Conservation (phyloP, 2,113 vertebrate genomes). For the Leptobrachium ailaonicum region DNA sequence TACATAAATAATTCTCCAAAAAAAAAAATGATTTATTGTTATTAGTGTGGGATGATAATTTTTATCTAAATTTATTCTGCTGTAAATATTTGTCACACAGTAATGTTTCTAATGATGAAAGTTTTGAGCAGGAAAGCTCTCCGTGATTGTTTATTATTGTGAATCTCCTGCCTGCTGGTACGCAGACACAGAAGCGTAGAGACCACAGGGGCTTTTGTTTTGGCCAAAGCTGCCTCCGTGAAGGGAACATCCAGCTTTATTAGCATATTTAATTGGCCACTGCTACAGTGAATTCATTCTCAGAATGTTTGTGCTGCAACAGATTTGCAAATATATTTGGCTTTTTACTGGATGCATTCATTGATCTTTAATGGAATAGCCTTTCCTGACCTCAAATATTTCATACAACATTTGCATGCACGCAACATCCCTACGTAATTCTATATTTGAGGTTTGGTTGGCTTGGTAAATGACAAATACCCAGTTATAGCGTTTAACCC, state of each 20-base stretch:
- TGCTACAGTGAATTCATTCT: conserved; percentile 32
- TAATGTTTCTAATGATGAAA: background rate
- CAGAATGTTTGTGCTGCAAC: conserved; percentile 43
- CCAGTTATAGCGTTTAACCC: too few species aligned
- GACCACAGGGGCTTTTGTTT: conserved; percentile 4
- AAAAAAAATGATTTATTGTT: background rate
- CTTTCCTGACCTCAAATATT: conserved; percentile 1
- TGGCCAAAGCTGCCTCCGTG: conserved; percentile 29
- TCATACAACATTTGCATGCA: background rate
- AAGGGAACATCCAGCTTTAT: conserved; percentile 41
- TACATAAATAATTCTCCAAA: background rate
- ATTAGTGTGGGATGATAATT: background rate
- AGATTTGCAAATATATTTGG: conserved; percentile 43
- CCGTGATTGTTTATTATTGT: conserved; percentile 12
- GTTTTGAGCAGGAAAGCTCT: background rate
- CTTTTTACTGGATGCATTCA: conserved; percentile 38
- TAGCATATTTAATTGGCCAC: conserved; percentile 48
- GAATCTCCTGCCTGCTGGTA: background rate
- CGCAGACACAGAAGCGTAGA: conserved; percentile 19
- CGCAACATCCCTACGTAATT: background rate
- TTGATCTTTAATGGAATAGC: conserved; percentile 29
- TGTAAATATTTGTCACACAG: background rate
- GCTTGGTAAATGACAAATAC: too few species aligned
- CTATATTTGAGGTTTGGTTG: background rate
- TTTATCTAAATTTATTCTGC: background rate